Conservation (phyloP, 1,140 invertebrate species). For the Macrotrachela quadricornifera region DNA sequence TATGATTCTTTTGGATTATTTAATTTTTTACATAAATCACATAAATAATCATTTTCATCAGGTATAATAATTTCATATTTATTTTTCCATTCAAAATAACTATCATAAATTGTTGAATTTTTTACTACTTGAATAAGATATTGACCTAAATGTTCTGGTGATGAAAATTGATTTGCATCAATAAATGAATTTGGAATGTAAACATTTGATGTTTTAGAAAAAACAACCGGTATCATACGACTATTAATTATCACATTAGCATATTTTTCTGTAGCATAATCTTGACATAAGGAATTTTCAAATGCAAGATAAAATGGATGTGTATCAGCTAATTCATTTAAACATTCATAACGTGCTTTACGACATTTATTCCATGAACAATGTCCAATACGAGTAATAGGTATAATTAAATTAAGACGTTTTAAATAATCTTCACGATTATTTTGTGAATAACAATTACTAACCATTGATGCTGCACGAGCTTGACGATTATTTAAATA, state of each 20-base stretch:
- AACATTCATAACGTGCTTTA: not conserved
- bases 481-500: too few relatives aligned
- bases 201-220: not conserved
- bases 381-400: too few relatives aligned
- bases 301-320: constrained; percentile 13
- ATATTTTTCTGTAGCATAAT: constrained; percentile 27
- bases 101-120: constrained; percentile 4
- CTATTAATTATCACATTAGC: constrained; percentile 9
- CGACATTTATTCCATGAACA: too few relatives aligned
- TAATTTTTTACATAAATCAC: constrained; percentile 5
- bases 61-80: too few relatives aligned
- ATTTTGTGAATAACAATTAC: too few relatives aligned
- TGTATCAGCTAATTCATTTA: not conserved
- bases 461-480: too few relatives aligned
- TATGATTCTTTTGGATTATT: not conserved
- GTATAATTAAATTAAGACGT: too few relatives aligned
- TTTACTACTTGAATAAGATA: constrained; percentile 2
- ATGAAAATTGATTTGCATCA: constrained; percentile 5
- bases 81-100: constrained; percentile 9
- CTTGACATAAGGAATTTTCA: constrained; percentile 23
- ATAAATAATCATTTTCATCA: not conserved
- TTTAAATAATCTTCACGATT: too few relatives aligned
- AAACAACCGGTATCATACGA: not conserved
- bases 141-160: not conserved
- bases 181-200: constrained; percentile 7